Base-by-base conservation (phyloP, 2,113 vertebrate genomes). In the Carassius gibelio region DNA sequence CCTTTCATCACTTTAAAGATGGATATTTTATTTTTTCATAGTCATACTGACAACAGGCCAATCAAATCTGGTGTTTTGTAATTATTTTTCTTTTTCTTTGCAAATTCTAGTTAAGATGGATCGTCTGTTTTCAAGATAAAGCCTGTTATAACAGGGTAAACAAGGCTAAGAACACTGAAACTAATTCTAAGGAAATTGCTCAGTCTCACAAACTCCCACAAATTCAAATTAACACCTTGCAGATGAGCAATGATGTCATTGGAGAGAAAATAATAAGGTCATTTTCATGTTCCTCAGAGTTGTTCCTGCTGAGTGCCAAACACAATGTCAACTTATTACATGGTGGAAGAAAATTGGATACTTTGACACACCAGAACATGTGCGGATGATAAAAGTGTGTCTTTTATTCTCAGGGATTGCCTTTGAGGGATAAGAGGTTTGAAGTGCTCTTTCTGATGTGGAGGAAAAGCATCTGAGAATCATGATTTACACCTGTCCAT, bases 1-100 rank as follows among this genome's bases (percentile, higher is more conserved):
- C 88, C 89, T 88, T 90, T 87, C 90, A 89, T 91, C 89, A 90
- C 91, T 92, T 91, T 89, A 93, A 93, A 92, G 89, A 90, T 92
- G 90, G 91, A 93, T 91, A 50, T 52, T 75, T 75, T 50, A 45
- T 90, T 90, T 88, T 89, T 92, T 91, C 89, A 92, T 89, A 89
- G 91, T 93, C 93, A 91, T 91, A 90, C 89, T 92, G 91, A 90
- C 92, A 91, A 92, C 23, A 79, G 75, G 66, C 75, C 84, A 79
- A 79, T 72, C 69, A 59, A 68, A 26, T 62, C 21, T 15, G 77
- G 77, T 23, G 57, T 80, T 45, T 64, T 42, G 36, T 80, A 50
- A 81, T 81, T 68, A 68, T 69, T 55, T 50, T 82, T 71, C 17
- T 36, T 68, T 19, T 19, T 82, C 13, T 59, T 69, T 36, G 26